Evolutionary conservation across 2,797 vertebrate species (phyloP), one percentile per base, ranked within the genome.

Genomic region (Typhlichthys eigenmanni): DNA sequence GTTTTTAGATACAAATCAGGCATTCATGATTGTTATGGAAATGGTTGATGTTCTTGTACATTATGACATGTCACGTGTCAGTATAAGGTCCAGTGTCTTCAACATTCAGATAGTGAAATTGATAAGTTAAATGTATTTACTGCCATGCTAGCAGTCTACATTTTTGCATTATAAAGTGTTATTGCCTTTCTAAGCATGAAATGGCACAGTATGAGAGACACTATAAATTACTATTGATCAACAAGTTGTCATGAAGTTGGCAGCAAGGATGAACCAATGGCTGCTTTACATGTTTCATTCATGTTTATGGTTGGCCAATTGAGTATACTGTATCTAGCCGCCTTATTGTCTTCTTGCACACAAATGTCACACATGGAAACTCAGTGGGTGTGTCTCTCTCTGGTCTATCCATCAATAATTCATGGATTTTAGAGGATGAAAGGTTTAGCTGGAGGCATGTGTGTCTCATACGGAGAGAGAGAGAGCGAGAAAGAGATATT

Each of bases 401-500:
- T 86, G 80, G 82, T 87, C 82, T 81, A 60, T 68, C 85, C 85
- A 90, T 91, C 84, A 91, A 91, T 92, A 90, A 90, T 92, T 82
- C 86, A 91, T 85, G 75, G 77, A 66, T 79, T 70, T 80, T 82
- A 76, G 74, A 88, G 89, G 90, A 92, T 92, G 89, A 91, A 91
- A 91, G 85, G 86, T 90, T 90, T 88, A 81, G 86, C 89, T 89
- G 61, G 67, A 88, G 88, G 88, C 89, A 56, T 75, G 76, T 83
- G 83, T 88, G 82, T 89, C 79, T 71, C 82, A 87, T 79, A 72
- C 78, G 80, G 83, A 83, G 74, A 85, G 74, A 87, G 85, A 84
- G 82, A 87, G 53, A 32, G 29, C 13, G 29, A 55, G 53, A 55
- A 17, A 13, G 17, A 58, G 84, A 86, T 80, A 87, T 24, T 24